These are phyloP conservation scores for Drosophila rhopaloa DNA, from an alignment of 1,140 invertebrate genomes.

Conservation along the genomic window DNA sequence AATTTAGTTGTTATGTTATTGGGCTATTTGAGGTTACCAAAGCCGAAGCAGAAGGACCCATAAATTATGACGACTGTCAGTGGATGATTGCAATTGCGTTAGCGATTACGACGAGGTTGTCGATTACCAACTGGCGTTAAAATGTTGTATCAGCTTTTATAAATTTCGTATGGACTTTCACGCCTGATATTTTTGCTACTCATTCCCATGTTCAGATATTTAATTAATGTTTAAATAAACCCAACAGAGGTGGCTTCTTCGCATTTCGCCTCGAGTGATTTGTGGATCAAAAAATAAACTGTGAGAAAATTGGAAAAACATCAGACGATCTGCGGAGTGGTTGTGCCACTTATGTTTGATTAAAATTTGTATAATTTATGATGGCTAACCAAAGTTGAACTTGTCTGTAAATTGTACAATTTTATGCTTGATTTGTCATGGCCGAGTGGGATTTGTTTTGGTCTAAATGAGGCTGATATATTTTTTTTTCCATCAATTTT, in stretches of 20 bases:
- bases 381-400: constrained; percentile 48
- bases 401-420: constrained; percentile 62
- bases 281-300: constrained; percentile 40
- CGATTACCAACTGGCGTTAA: constrained; percentile 65
- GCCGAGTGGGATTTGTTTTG: constrained; percentile 22
- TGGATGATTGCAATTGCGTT: constrained; percentile 47
- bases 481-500: constrained; percentile 8
- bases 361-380: constrained; percentile 64
- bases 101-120: constrained; percentile 43
- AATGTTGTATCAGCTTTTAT: constrained; percentile 58
- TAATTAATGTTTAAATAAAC: constrained; percentile 69
- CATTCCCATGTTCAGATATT: constrained; percentile 54
- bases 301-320: constrained; percentile 62
- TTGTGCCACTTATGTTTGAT: constrained; percentile 67
- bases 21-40: constrained; percentile 48
- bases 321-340: constrained; percentile 15
- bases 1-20: constrained; percentile 68
- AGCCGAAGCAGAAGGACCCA: constrained; percentile 43
- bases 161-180: constrained; percentile 57
- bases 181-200: constrained; percentile 31
- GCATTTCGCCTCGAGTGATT: constrained; percentile 55
- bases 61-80: constrained; percentile 76
- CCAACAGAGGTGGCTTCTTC: constrained; percentile 33
- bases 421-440: constrained; percentile 64
- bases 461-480: constrained; percentile 7